Base-by-base conservation (phyloP, 2,797 vertebrate genomes). In the Meda fulgida region DNA sequence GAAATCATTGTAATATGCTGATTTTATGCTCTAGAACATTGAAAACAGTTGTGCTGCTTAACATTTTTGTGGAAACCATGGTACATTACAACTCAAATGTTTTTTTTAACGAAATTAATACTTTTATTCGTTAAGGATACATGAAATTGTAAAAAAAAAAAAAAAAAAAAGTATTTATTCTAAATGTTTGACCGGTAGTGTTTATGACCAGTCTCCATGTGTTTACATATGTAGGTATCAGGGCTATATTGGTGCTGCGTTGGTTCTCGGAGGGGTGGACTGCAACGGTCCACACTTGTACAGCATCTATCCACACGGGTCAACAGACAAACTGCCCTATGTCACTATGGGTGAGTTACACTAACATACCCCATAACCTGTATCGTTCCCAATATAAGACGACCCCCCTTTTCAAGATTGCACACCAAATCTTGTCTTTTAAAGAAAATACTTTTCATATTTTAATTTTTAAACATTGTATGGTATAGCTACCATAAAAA, bases 221-320 rank as follows among this genome's bases (percentile, higher is more conserved):
- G 26, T 66, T 29, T 23, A 4, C 5, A 40, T 65, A 8, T 85
- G 19, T 88, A 99, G 98, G 94, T 99, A 99, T 91, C 98, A 99
- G 92, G 98, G 98, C 87, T 98, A 99, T 93, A 99, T 99, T 16
- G 97, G 98, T 0, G 98, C 98, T 1, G 93, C 98, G 7, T 94
- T 99, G 89, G 98, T 99, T 43, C 92, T 99, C 26, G 98, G 98
- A 11, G 98, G 98, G 31, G 95, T 99, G 11, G 98, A 99, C 83
- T 94, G 96, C 86, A 95, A 96, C 0, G 98, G 98, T 0, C 96
- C 97, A 43, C 98, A 99, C 86, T 96, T 99, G 16, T 99, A 99
- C 94, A 97, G 98, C 94, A 99, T 99, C 90, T 98, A 99, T 91
- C 98, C 98, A 40, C 98, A 99, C 0, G 98, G 98, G 65, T 99